Percentiles rank a stretch among this genome's conserved stretches.
Conservation (phyloP, 2,888 invertebrate genomes). For the Polietes domitor region DNA sequence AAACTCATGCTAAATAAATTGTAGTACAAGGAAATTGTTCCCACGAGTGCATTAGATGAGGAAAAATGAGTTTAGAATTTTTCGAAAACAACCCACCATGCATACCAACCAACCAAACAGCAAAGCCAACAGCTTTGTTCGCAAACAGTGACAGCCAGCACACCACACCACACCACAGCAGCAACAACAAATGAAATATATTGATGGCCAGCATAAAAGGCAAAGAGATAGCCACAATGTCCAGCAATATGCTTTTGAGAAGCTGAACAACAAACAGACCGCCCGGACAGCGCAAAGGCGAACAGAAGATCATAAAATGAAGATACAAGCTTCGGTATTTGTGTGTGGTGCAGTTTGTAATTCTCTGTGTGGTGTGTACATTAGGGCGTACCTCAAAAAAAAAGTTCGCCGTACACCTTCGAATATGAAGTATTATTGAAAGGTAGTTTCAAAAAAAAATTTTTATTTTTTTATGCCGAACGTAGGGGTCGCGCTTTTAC, state of each 20-base stretch:
- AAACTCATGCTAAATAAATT: constrained; percentile 69
- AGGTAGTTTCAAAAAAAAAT: too few relatives aligned
- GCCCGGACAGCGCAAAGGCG: background rate
- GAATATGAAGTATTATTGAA: too few relatives aligned
- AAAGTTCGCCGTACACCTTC: too few relatives aligned
- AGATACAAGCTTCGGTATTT: background rate
- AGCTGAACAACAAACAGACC: background rate
- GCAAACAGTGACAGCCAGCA: background rate
- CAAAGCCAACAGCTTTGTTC: background rate
- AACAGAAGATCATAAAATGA: background rate
- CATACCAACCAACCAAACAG: background rate
- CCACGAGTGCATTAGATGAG: constrained; percentile 68
- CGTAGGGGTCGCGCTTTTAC: too few relatives aligned
- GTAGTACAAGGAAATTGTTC: constrained; percentile 69
- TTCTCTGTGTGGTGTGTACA: too few relatives aligned
- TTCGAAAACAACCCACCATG: background rate
- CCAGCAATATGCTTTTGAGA: background rate
- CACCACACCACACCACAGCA: too few relatives aligned
- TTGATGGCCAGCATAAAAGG: constrained; percentile 20
- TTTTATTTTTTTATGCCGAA: too few relatives aligned
- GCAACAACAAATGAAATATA: constrained; percentile 10
- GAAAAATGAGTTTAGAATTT: constrained; percentile 70
- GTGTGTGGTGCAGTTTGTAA: too few relatives aligned
- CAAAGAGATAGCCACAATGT: background rate
- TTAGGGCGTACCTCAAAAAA: too few relatives aligned